phyloP scores from a whole-genome alignment of 2,888 invertebrate species.

The Pollenia angustigena region DNA sequence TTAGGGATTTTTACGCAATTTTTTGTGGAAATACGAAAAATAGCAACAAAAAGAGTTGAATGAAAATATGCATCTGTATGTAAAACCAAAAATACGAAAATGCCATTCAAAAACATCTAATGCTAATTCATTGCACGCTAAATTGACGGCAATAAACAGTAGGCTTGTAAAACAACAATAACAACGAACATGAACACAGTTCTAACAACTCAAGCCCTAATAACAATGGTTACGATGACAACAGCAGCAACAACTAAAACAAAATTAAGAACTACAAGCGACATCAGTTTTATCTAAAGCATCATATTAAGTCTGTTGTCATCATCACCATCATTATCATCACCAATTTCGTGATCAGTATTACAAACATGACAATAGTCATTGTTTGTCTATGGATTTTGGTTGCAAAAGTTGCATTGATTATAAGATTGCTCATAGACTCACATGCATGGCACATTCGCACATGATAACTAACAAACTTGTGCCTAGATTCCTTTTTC shows the following conservation, averaged over 20 bases:
- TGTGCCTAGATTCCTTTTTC: background rate
- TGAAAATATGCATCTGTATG: too few relatives aligned
- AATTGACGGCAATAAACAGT: constrained; percentile 48
- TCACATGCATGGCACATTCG: background rate
- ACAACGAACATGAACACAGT: background rate
- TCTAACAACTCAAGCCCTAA: constrained; percentile 12
- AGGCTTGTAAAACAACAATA: constrained; percentile 16
- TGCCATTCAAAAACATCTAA: constrained; percentile 17
- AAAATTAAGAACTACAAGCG: background rate
- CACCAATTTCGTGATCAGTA: constrained; percentile 36
- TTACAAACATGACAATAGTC: constrained; percentile 35
- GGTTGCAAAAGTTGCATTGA: constrained; percentile 27
- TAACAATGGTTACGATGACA: constrained; percentile 7
- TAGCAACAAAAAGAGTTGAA: background rate
- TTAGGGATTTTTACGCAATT: background rate
- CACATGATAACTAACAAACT: too few relatives aligned
- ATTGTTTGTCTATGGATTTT: constrained; percentile 50
- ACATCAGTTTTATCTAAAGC: background rate
- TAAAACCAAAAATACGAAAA: background rate
- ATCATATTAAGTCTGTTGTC: constrained; percentile 25
- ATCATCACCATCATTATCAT: constrained; percentile 12
- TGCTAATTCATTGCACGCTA: constrained; percentile 43
- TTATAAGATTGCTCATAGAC: constrained; percentile 22
- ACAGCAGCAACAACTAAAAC: constrained; percentile 4
- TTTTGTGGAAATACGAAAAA: background rate